Base-by-base conservation (phyloP, 2,113 vertebrate genomes). In the Tragelaphus scriptus region DNA sequence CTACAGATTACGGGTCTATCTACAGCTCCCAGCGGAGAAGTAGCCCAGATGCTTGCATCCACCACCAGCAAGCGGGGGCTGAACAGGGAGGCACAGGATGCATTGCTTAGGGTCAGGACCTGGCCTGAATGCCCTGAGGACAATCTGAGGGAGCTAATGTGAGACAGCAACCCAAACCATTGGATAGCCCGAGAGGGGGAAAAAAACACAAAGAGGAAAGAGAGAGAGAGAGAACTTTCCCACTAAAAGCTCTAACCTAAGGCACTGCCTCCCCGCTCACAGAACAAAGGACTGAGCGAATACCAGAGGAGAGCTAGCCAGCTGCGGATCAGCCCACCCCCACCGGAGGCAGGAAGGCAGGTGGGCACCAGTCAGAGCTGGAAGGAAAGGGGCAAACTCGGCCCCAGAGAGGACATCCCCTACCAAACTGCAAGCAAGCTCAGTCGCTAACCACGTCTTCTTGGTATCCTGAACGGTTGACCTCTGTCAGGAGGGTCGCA, bases 401-500 rank as follows among this genome's bases (percentile, higher is more conserved):
- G 68, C 68, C 68, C n/a, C 68, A 71, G n/a, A 71, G 68, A 71
- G 5, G n/a, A n/a, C 68, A 23, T 23, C 68, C 68, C 68, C n/a
- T 71, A 23, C n/a, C 68, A 71, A 40, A 71, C n/a, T 12, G n/a
- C 0, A 5, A 71, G n/a, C 68, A 71, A n/a, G n/a, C n/a, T 71
- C 68, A 71, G 68, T 71, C 2, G 19, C n/a, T 71, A 71, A 40
- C n/a, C n/a, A 71, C 23, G 19, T 71, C 68, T 71, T 40, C 68
- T 6, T 71, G 68, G n/a, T 11, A 71, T 71, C 19, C 19, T 40
- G n/a, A 23, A 71, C 10, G 1, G n/a, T 2, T 71, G 68, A 71
- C 19, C 12, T 71, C 68, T 0, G 0, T 40, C n/a, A 71, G 68
- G 10, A 40, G 68, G n/a, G n/a, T 40, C 1, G 0, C 19, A 40